These are phyloP conservation scores for Camptogramma bilineatum DNA, from an alignment of 2,888 invertebrate genomes.

Conservation along the genomic window DNA sequence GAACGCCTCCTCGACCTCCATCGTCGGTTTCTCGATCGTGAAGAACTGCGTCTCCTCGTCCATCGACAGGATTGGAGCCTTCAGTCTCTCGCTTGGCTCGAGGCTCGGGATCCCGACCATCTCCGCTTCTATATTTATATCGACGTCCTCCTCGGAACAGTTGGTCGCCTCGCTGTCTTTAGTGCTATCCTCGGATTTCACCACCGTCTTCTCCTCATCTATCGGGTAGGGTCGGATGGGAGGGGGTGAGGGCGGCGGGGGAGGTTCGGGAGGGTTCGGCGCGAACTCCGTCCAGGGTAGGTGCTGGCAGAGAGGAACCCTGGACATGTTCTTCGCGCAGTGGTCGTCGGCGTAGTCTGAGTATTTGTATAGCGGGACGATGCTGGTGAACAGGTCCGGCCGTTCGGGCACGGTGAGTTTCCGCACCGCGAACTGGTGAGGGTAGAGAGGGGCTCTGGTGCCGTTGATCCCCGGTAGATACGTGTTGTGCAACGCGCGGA, in stretches of 20 bases:
- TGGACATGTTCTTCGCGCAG: conserved; percentile 74
- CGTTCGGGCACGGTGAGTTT: conserved; percentile 57
- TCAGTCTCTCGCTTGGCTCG: conserved; percentile 71
- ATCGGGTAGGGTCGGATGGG: conserved; percentile 67
- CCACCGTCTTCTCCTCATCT: conserved; percentile 44
- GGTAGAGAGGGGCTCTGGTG: conserved; percentile 76
- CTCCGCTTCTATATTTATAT: conserved; percentile 45
- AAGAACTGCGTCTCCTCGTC: conserved; percentile 60
- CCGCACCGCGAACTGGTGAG: conserved; percentile 74
- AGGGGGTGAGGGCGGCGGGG: conserved; percentile 70
- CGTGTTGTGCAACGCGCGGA: conserved; percentile 83
- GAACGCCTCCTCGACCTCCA: conserved; percentile 49
- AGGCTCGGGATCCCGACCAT: conserved; percentile 53
- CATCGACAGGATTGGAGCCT: conserved; percentile 61
- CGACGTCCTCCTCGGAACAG: conserved; percentile 26
- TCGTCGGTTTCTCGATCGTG: conserved; percentile 27
- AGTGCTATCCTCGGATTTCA: conserved; percentile 13
- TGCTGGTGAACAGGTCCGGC: conserved; percentile 71
- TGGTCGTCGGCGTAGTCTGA: conserved; percentile 81
- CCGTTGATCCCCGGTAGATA: conserved; percentile 86
- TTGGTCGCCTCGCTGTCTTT: conserved; percentile 27
- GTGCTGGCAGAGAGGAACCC: conserved; percentile 66
- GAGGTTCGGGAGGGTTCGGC: conserved; percentile 68
- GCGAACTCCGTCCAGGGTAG: conserved; percentile 75
- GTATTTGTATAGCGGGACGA: conserved; percentile 78